Evolutionary conservation across 1,140 invertebrate genomes (phyloP), one percentile per base, ranked within the genome.

Genomic region (Dendroctonus valens): DNA sequence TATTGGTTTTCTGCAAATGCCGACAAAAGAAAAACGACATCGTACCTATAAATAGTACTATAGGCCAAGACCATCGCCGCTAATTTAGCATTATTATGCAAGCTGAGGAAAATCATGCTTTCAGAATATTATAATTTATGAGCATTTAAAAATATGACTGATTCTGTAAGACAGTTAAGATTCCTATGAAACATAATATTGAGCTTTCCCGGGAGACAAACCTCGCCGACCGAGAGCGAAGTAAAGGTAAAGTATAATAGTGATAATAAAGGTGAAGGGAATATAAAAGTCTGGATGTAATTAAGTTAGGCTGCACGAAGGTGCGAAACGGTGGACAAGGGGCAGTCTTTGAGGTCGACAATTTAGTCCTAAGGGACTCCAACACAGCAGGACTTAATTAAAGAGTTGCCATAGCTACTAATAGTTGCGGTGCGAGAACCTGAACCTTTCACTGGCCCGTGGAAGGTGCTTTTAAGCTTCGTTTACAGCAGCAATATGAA

Each of bases 371-470:
- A 55, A 61, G 70, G 70, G 67, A 66, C 42, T 53, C 15, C 61
- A 57, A 65, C 61, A 55, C 49, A 51, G 64, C 59, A 65, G 65
- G 67, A 72, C 73, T 74, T 73, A 74, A 74, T 74, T 74, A 74
- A 72, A 73, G 70, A 70, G 73, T 74, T 72, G 73, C 73, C 70
- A 74, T 73, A 74, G 73, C 60, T 73, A 74, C 73, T 74, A 74
- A 74, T 74, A 73, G 73, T 67, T 65, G 55, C 63, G 58, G 55
- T 61, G 62, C 65, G 61, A 67, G 68, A 69, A 74, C 71, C 69
- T 72, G 69, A 44, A 64, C 67, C 53, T 62, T 54, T 67, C 71
- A 71, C 67, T 71, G 60, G 52, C 50, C 60, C 37, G 26, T 26
- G 26, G 26, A 50, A 60, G 58, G 58, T 60, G 58, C 65, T 55